Evolutionary conservation across 2,113 vertebrate genomes (phyloP).

Genomic region (Ceratotherium simum): DNA sequence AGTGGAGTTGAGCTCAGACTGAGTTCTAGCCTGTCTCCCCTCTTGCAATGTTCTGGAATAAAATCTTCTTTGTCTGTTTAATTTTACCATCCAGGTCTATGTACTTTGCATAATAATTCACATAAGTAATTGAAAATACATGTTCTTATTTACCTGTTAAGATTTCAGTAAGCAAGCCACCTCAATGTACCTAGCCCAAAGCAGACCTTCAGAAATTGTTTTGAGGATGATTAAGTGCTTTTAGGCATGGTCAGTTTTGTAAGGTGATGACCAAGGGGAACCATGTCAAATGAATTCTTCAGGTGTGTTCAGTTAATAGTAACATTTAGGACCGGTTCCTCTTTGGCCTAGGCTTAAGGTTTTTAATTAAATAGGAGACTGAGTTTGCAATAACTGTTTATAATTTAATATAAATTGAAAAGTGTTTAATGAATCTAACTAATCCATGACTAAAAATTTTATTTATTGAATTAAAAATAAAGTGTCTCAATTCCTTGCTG

Average conservation of each 20-base stretch:
- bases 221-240: neutral
- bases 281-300: neutral
- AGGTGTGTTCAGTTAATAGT: neutral
- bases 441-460: neutral
- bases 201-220: neutral
- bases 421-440: neutral
- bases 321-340: neutral
- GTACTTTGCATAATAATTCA: neutral
- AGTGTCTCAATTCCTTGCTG: neutral
- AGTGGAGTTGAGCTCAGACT: neutral
- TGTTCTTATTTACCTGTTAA: neutral
- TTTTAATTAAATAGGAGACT: neutral
- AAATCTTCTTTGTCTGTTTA: neutral
- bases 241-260: neutral
- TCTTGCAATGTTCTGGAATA: neutral
- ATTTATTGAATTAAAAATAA: constrained; percentile 6
- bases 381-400: neutral
- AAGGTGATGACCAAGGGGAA: neutral
- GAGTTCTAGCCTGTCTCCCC: neutral
- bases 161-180: neutral
- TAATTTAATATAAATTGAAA: neutral
- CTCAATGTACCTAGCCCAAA: neutral
- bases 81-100: neutral
- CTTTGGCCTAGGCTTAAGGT: neutral
- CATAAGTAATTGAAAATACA: neutral